phyloP scores from a whole-genome alignment of 2,888 invertebrate genomes.

The Stenolophus ochropezus region DNA sequence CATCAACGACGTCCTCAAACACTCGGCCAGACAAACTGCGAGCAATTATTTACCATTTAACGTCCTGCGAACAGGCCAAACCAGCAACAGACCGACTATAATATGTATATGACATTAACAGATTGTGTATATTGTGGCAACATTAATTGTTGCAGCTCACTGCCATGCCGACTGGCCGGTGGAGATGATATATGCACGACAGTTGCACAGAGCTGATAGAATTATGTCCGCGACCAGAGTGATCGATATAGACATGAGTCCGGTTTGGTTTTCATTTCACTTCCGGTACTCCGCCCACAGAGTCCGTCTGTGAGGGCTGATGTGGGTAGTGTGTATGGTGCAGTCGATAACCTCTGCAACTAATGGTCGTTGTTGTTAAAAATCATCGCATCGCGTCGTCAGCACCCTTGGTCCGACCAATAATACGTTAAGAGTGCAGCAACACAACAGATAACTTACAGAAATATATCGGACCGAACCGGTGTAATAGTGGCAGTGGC shows the following conservation, averaged over 20 bases:
- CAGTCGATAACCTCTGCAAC: no score
- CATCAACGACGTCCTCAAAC: conserved; percentile 19
- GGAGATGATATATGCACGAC: conserved; percentile 52
- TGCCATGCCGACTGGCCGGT: background rate
- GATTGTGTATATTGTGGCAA: conserved; percentile 58
- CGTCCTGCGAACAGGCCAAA: background rate
- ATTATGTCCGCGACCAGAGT: conserved; percentile 43
- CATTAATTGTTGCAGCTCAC: conserved; percentile 55
- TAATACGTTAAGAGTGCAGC: no score
- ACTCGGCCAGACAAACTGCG: conserved; percentile 33
- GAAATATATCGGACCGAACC: no score
- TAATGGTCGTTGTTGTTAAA: no score
- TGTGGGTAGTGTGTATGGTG: no score
- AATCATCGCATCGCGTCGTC: no score
- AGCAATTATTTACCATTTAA: conserved; percentile 35
- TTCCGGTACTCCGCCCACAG: background rate
- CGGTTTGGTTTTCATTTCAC: background rate
- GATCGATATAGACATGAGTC: conserved; percentile 51
- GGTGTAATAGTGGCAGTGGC: no score
- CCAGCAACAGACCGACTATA: conserved; percentile 36
- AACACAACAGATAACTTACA: no score
- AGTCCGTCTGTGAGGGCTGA: no score
- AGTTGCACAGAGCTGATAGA: conserved; percentile 50
- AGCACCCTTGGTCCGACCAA: no score
- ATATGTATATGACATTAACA: conserved; percentile 57